Evolutionary conservation across 2,888 invertebrate species (phyloP).

Genomic region (Nomada ruficornis): DNA sequence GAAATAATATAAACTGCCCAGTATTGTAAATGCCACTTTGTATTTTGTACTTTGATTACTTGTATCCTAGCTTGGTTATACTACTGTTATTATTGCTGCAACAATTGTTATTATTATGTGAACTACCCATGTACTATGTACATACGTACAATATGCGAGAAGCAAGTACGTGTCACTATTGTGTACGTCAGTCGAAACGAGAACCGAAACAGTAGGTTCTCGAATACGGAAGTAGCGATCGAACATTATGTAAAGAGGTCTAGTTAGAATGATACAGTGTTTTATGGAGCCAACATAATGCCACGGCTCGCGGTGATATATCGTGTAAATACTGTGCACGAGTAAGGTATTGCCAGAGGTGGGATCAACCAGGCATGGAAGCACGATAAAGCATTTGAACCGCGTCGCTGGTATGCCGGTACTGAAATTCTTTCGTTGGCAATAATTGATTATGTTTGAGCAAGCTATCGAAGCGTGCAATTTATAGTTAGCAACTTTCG

Average conservation of each 20-base stretch:
- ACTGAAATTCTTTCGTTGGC: slow-evolving; percentile 10
- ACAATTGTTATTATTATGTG: no score
- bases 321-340: slow-evolving; percentile 6
- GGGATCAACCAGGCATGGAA: slow-evolving; percentile 16
- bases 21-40: no score
- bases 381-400: slow-evolving; percentile 16
- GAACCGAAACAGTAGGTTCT: neutral
- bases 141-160: no score
- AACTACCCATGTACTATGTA: no score
- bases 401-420: neutral
- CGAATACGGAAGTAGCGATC: neutral
- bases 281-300: slow-evolving; percentile 16
- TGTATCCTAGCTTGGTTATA: no score
- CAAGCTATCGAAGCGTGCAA: neutral
- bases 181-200: no score
- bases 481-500: neutral
- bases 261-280: slow-evolving; percentile 1
- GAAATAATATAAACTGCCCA: no score
- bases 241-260: slow-evolving; percentile 4
- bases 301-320: slow-evolving; percentile 13
- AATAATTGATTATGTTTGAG: slow-evolving; percentile 10
- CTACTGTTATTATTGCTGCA: no score
- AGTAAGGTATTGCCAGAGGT: slow-evolving; percentile 11
- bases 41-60: no score
- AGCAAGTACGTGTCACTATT: neutral